Evolutionary conservation across 1,140 invertebrate species (phyloP), one percentile per base, ranked within the genome.

Genomic region (Bombus waltoni): DNA sequence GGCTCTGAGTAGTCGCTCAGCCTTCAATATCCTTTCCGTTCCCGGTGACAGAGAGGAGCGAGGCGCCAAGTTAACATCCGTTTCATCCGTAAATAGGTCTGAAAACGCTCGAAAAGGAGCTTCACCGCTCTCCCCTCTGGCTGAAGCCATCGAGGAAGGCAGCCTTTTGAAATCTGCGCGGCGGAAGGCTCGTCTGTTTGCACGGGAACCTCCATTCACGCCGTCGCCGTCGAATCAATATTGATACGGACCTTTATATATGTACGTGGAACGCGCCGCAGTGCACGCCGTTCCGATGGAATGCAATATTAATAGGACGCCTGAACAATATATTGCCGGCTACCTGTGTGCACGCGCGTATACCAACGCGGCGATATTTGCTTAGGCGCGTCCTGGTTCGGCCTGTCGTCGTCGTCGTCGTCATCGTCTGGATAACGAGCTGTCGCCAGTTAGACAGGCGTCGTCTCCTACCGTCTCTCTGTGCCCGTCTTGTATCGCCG

Each of bases 151-250:
- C 53, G 76, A 44, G 44, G 47, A 42, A 66, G 65, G n/a, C 77
- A 68, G 81, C 82, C 84, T 84, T 87, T 90, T 88, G 83, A 88
- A 88, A 86, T 91, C 81, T 72, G 57, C 80, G 72, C 76, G 66
- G 38, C 89, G 47, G 74, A 83, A 81, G 78, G 65, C 65, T 87
- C 68, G 84, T 89, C 78, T 89, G 83, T 90, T 89, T 83, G 81
- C 85, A 83, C 88, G 78, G 77, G 74, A 75, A 79, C 81, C 81
- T 82, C 89, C 87, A 88, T 91, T 91, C 86, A 88, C 81, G 83
- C 53, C 90, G 88, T 72, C 81, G 66, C 28, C 75, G 75, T 53
- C 77, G 85, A 92, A 92, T 92, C 91, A 90, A 91, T 92, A 92
- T 92, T 92, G 91, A 92, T 92, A 91, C 73, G 81, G 68, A 77